phyloP scores from a whole-genome alignment of 2,797 vertebrate species.

The Tarsius wallacei region DNA sequence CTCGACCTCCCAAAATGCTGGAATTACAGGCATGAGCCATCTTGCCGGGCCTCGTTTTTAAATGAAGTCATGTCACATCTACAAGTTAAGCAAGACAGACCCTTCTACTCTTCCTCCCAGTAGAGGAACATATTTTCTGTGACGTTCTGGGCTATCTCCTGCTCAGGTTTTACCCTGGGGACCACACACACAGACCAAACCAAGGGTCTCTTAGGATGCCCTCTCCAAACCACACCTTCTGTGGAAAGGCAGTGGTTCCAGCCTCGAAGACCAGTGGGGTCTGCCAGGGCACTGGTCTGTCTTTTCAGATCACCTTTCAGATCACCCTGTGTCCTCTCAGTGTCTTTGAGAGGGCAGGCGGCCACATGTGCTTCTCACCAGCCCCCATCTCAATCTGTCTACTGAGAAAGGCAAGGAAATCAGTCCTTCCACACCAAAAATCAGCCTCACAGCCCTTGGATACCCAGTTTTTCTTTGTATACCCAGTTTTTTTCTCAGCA shows the following conservation, averaged over 20 bases:
- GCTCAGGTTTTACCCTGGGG: neutral
- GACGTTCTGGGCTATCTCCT: neutral
- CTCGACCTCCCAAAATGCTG: no score
- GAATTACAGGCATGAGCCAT: no score
- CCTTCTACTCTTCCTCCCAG: neutral
- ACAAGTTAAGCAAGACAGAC: neutral
- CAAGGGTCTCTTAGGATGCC: accelerated
- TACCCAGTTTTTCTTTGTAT: no score
- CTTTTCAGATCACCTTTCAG: neutral
- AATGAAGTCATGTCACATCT: neutral
- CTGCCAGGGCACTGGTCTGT: accelerated
- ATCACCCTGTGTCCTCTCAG: neutral
- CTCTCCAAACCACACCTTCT: neutral
- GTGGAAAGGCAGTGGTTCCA: neutral
- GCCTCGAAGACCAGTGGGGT: neutral
- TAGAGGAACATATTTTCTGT: neutral
- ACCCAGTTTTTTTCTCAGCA: neutral
- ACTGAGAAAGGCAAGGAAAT: conserved; percentile 43
- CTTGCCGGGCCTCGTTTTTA: neutral
- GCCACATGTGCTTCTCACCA: neutral
- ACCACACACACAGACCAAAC: neutral
- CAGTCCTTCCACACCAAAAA: neutral
- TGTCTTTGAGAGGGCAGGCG: accelerated
- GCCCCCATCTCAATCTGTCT: neutral
- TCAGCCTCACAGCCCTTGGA: neutral